phyloP scores from a whole-genome alignment of 2,797 vertebrate species.

The Ptychadena robeensis region DNA sequence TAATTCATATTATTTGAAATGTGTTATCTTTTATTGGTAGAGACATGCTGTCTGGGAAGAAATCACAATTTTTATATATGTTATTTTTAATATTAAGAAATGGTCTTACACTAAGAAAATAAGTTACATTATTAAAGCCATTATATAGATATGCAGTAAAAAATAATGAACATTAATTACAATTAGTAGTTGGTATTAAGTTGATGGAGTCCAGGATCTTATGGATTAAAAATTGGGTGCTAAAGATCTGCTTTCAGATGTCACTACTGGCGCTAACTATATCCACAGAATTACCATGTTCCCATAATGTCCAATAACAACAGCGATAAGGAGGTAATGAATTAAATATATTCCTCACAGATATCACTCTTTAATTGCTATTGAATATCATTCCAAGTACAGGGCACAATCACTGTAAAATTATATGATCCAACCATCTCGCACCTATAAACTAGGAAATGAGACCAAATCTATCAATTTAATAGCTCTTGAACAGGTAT shows the following conservation, averaged over 20 bases:
- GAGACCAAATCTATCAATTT: slow-evolving; percentile 26
- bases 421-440: slow-evolving; percentile 29
- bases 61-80: no score
- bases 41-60: neutral
- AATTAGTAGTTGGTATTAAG: neutral
- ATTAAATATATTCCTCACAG: slow-evolving; percentile 13
- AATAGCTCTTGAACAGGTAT: slow-evolving; percentile 15
- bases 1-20: no score
- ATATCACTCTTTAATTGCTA: slow-evolving; percentile 37
- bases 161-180: neutral
- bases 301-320: neutral
- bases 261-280: neutral
- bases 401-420: slow-evolving; percentile 43
- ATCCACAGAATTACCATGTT: neutral
- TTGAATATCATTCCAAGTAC: slow-evolving; percentile 36
- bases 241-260: neutral
- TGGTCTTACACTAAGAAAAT: no score
- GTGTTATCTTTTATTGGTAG: no score
- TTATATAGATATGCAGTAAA: neutral
- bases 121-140: no score
- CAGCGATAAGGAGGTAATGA: neutral
- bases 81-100: no score
- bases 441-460: slow-evolving; percentile 31
- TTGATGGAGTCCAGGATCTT: neutral
- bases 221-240: neutral